A percentile compares a stretch with the other conserved stretches of the same genome.
Evolutionary conservation across 1,140 invertebrate species (phyloP).

Genomic region (Grapholita molesta): DNA sequence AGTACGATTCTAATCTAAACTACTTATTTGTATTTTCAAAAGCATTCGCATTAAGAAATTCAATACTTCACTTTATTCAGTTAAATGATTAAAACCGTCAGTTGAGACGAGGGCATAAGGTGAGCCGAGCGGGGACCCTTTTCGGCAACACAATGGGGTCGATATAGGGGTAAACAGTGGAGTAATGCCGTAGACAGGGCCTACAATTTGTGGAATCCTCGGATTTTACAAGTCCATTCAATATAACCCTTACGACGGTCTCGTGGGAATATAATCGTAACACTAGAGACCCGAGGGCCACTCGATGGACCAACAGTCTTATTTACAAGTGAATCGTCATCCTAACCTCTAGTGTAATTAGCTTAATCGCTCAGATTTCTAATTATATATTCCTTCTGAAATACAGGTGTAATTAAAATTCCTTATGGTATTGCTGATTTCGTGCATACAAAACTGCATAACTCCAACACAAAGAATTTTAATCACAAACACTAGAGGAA

Average conservation of each 20-base stretch:
- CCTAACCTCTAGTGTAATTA: background rate
- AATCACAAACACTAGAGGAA: conserved; percentile 3
- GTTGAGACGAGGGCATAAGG: background rate
- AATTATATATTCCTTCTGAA: background rate
- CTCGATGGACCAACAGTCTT: background rate
- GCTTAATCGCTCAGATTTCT: background rate
- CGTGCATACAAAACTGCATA: background rate
- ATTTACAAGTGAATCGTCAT: background rate
- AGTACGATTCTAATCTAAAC: background rate
- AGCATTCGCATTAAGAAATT: background rate
- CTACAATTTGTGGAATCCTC: conserved; percentile 12
- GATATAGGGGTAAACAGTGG: conserved; percentile 10
- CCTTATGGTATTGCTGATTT: background rate
- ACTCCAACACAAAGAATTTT: background rate
- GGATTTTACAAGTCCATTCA: conserved; percentile 32
- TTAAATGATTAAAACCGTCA: conserved; percentile 1
- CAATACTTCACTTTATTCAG: background rate
- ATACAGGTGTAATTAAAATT: background rate
- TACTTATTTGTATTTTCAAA: background rate
- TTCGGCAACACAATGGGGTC: conserved; percentile 6
- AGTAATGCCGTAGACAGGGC: conserved; percentile 21
- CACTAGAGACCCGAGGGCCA: conserved; percentile 1
- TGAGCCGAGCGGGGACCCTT: background rate
- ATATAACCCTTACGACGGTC: conserved; percentile 35
- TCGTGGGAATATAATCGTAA: conserved; percentile 30